Evolutionary conservation across 2,888 invertebrate genomes (phyloP).

Genomic region (Leptopterna dolabrata): DNA sequence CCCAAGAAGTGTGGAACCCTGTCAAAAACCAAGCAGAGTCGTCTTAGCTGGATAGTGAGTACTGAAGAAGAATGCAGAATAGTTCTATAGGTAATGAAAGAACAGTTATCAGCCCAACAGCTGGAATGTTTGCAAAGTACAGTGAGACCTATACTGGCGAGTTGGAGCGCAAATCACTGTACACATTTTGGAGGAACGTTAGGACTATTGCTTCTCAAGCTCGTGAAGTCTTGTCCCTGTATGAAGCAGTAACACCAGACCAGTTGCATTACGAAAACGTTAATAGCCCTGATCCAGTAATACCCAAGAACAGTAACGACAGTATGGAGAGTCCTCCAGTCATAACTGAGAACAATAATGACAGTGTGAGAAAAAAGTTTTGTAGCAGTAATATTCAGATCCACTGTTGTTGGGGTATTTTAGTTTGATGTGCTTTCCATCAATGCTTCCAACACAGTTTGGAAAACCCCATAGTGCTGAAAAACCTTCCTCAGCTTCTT

Average conservation of each 20-base stretch:
- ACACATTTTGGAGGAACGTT: slow-evolving; percentile 8
- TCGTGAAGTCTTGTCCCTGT: neutral
- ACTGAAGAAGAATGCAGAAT: slow-evolving; percentile 15
- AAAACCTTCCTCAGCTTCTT: slow-evolving; percentile 58
- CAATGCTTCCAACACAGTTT: slow-evolving; percentile 59
- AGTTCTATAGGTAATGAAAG: too few relatives aligned
- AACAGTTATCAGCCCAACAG: too few relatives aligned
- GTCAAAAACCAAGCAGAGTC: neutral
- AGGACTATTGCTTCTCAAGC: neutral
- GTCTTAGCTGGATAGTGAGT: neutral
- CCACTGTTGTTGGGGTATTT: slow-evolving; percentile 55
- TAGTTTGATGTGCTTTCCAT: slow-evolving; percentile 57
- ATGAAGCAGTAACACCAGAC: neutral
- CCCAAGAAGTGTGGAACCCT: slow-evolving; percentile 18
- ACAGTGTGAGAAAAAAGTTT: slow-evolving; percentile 50
- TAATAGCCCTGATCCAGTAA: neutral
- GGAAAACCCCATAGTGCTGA: slow-evolving; percentile 58
- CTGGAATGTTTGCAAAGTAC: neutral
- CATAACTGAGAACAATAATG: neutral
- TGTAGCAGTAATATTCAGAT: slow-evolving; percentile 56
- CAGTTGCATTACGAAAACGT: slow-evolving; percentile 20
- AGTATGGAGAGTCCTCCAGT: neutral
- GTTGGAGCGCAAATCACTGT: slow-evolving; percentile 13
- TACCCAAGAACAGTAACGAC: neutral
- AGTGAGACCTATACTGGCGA: slow-evolving; percentile 2